Conservation (phyloP, 1,140 invertebrate species). For the Trichoplusia ni region DNA sequence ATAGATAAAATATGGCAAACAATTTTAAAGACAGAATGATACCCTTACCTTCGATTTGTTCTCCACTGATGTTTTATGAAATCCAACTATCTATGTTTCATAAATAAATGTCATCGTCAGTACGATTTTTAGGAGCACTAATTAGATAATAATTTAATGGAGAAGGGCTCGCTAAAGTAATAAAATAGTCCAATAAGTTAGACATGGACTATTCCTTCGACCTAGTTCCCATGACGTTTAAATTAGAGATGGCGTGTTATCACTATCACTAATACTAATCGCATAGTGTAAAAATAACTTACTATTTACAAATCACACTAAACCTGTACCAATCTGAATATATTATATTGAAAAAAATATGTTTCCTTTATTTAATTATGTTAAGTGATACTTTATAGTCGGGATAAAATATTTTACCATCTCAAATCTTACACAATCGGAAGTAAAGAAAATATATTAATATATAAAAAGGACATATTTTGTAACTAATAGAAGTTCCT, state of each 20-base stretch:
- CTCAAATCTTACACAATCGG: too few species aligned
- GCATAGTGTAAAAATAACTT: not conserved
- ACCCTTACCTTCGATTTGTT: slow-evolving; percentile 61
- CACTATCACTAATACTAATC: slow-evolving; percentile 8
- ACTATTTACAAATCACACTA: not conserved
- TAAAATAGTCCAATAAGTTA: slow-evolving; percentile 57
- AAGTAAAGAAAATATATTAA: too few species aligned
- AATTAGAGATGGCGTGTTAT: slow-evolving; percentile 28
- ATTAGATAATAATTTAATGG: slow-evolving; percentile 33
- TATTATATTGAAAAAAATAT: not conserved
- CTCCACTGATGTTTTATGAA: slow-evolving; percentile 51
- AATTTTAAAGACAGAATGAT: slow-evolving; percentile 45
- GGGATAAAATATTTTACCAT: too few species aligned
- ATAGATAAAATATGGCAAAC: slow-evolving; percentile 76
- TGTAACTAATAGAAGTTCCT: too few species aligned
- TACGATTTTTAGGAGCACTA: slow-evolving; percentile 36
- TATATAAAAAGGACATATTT: too few species aligned
- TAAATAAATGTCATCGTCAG: slow-evolving; percentile 55
- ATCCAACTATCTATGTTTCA: slow-evolving; percentile 43
- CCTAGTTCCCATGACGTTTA: slow-evolving; percentile 70
- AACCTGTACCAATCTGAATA: not conserved
- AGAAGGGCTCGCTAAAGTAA: slow-evolving; percentile 26
- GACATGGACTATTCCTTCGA: slow-evolving; percentile 63
- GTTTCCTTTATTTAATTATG: too few species aligned
- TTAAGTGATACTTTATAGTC: too few species aligned